Base-by-base conservation (phyloP, 1,140 invertebrate genomes). In the Ylistrum balloti region DNA sequence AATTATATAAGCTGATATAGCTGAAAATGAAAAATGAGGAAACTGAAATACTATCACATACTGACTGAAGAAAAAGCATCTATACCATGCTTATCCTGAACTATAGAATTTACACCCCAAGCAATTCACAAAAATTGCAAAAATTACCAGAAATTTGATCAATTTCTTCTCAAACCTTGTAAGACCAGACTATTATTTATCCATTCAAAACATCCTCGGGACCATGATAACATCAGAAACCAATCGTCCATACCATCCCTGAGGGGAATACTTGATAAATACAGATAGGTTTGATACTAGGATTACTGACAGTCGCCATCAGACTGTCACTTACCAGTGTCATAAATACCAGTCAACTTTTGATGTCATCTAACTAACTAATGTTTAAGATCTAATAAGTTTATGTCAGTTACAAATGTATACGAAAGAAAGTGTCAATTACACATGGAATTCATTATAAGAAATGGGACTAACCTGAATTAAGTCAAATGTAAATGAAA, bases 161-260 rank as follows among this genome's bases (percentile, higher is more conserved):
- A 74, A 7, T 74, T 74, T 74, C 56, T 5, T 74, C 22, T 74
- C 56, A 74, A 74, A 74, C 17, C 9, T 74, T 74, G 56, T 74
- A 5, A 74, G 22, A 48, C 45, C 15, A 20, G 3, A 17, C 45
- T 48, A 48, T 48, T 48, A 74, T 74, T n/a, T 74, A 74, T 74
- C n/a, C 17, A 74, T 74, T 74, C 56, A 74, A 74, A 74, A 74
- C 56, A 74, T 74, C 56, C 56, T n/a, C 22, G n/a, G 56, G 56
- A 74, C 56, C n/a, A 17, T 74, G n/a, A 5, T 5, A 74, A 74
- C 28, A 74, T 28, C 56, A 74, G 22, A 74, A n/a, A 74, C 0
- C 45, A 22, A 74, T 45, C 20, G 56, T 28, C 56, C 22, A 74
- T 45, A 45, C 17, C n/a, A 5, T 22, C n/a, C 56, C 56, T 74